These are phyloP conservation scores for Acrobasis repandana DNA, from an alignment of 2,888 invertebrate species.

Conservation along the genomic window DNA sequence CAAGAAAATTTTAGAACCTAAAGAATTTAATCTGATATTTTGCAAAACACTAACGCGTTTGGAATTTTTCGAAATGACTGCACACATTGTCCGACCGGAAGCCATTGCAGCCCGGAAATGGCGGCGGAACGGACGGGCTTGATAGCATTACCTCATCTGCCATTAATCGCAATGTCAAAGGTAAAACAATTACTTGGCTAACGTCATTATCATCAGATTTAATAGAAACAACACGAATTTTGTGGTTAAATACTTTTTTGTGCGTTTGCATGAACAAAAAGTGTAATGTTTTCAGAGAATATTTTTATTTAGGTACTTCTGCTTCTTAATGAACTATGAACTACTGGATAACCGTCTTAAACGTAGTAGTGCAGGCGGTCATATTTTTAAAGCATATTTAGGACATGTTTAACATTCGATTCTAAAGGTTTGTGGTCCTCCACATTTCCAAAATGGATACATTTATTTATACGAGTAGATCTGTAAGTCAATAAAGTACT, in stretches of 20 bases:
- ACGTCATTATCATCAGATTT: constrained; percentile 25
- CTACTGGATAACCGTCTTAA: too few species aligned
- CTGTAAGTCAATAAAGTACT: too few species aligned
- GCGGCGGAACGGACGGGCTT: constrained; percentile 49
- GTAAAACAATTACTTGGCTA: constrained; percentile 42
- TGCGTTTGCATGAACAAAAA: background rate
- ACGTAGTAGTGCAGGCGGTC: too few species aligned
- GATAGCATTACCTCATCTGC: constrained; percentile 61
- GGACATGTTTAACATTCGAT: too few species aligned
- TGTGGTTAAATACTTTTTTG: constrained; percentile 5
- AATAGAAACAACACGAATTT: constrained; percentile 10
- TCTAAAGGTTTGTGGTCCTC: too few species aligned
- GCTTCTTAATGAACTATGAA: background rate
- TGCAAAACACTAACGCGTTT: constrained; percentile 23
- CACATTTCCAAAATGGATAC: too few species aligned
- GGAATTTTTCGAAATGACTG: constrained; percentile 32
- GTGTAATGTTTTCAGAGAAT: background rate
- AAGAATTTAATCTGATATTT: too few species aligned
- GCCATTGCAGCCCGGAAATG: constrained; percentile 65
- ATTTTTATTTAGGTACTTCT: background rate
- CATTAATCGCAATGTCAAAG: constrained; percentile 56
- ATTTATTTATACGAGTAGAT: too few species aligned
- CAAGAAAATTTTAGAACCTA: too few species aligned
- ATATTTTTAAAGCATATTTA: too few species aligned
- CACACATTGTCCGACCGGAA: constrained; percentile 54